Conservation (phyloP, 2,888 invertebrate species). For the Latrodectus elegans region DNA sequence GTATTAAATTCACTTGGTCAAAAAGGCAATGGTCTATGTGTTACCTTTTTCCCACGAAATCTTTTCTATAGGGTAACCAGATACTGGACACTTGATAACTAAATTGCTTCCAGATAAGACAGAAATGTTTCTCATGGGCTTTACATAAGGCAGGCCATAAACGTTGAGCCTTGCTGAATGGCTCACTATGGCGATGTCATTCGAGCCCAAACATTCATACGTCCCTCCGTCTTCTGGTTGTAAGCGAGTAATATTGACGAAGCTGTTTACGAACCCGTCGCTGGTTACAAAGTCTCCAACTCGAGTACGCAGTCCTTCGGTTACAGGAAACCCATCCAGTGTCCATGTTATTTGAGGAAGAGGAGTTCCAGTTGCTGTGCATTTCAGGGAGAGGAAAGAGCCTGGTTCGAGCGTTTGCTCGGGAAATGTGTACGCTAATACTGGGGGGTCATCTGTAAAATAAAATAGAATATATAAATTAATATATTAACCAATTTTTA, state of each 20-base stretch:
- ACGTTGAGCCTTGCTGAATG: slow-evolving; percentile 70
- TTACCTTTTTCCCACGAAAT: slow-evolving; percentile 75
- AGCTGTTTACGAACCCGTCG: slow-evolving; percentile 74
- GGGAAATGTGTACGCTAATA: slow-evolving; percentile 68
- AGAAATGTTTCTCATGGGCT: slow-evolving; percentile 93
- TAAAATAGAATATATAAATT: too few relatives aligned
- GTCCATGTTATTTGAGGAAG: slow-evolving; percentile 72
- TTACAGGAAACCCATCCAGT: slow-evolving; percentile 74
- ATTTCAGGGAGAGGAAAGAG: slow-evolving; percentile 72
- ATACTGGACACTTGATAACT: slow-evolving; percentile 81
- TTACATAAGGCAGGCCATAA: slow-evolving; percentile 87
- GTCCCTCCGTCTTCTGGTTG: slow-evolving; percentile 70
- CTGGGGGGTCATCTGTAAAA: slow-evolving; percentile 71
- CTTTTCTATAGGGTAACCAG: slow-evolving; percentile 75
- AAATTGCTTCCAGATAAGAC: slow-evolving; percentile 93
- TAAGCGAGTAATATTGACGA: slow-evolving; percentile 72
- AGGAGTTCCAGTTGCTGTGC: slow-evolving; percentile 72
- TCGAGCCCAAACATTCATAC: slow-evolving; percentile 63
- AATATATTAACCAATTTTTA: too few relatives aligned
- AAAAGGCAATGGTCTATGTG: not conserved
- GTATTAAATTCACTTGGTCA: too few relatives aligned
- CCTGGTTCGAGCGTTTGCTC: slow-evolving; percentile 71
- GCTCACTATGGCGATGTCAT: slow-evolving; percentile 58
- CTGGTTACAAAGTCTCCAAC: slow-evolving; percentile 73
- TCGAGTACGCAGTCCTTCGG: slow-evolving; percentile 71